Conservation (phyloP, 2,888 invertebrate genomes). For the Ariolimax columbianus region DNA sequence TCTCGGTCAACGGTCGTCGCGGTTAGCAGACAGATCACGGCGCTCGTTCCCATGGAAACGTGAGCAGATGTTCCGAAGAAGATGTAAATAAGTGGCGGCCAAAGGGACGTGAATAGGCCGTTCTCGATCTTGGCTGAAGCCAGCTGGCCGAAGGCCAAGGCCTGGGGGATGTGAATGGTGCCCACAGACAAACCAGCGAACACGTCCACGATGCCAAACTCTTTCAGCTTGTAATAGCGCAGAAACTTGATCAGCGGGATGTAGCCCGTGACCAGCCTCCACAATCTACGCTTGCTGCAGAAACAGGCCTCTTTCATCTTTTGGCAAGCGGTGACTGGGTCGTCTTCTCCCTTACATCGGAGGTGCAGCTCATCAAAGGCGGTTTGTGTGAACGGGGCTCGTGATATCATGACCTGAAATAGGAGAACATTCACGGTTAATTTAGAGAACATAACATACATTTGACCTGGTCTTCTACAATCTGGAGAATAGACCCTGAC, state of each 20-base stretch:
- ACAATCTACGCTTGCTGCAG: conserved; percentile 65
- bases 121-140: conserved; percentile 72
- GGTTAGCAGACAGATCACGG: conserved; percentile 74
- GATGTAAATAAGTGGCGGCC: conserved; percentile 72
- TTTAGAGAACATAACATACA: not conserved
- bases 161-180: conserved; percentile 76
- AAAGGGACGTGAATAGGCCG: conserved; percentile 73
- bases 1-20: conserved; percentile 57
- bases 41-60: conserved; percentile 74
- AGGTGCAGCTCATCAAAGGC: conserved; percentile 69
- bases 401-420: conserved; percentile 25
- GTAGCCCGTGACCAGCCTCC: conserved; percentile 63
- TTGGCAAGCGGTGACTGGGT: conserved; percentile 43
- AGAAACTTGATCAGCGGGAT: conserved; percentile 69
- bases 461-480: too few species aligned
- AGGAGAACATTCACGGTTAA: too few species aligned
- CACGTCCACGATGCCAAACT: conserved; percentile 69
- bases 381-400: conserved; percentile 55
- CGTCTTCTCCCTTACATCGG: conserved; percentile 43
- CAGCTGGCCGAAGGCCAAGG: conserved; percentile 70
- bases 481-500: too few species aligned
- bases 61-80: conserved; percentile 73
- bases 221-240: conserved; percentile 71
- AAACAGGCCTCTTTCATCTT: conserved; percentile 58
- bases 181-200: conserved; percentile 75